Conservation (phyloP, 2,888 invertebrate genomes). For the Microplitis deprimator region DNA sequence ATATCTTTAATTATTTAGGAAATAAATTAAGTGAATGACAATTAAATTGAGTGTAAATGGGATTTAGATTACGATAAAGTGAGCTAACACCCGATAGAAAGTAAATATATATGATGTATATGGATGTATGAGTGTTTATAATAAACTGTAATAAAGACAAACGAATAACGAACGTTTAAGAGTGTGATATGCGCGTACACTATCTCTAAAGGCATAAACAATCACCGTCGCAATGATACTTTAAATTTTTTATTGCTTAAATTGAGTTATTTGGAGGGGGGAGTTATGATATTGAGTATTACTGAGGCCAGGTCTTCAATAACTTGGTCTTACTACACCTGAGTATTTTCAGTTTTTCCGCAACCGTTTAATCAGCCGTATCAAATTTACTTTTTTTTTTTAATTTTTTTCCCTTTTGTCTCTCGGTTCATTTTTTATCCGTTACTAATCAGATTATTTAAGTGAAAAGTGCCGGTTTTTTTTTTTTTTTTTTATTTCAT, state of each 20-base stretch:
- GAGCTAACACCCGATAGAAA: not conserved
- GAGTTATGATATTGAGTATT: slow-evolving; percentile 46
- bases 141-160: slow-evolving; percentile 4
- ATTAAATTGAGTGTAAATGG: not conserved
- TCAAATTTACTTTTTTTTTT: slow-evolving; percentile 28
- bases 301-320: slow-evolving; percentile 50
- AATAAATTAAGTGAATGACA: slow-evolving; percentile 3
- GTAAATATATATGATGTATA: not conserved
- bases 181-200: slow-evolving; percentile 16
- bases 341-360: slow-evolving; percentile 49
- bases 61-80: not conserved
- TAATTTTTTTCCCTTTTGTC: not conserved
- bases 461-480: not conserved
- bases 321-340: slow-evolving; percentile 41
- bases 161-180: slow-evolving; percentile 1
- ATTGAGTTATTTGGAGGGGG: slow-evolving; percentile 35
- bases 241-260: slow-evolving; percentile 3
- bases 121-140: not conserved
- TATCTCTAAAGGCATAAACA: slow-evolving; percentile 35
- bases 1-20: not conserved
- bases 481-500: not conserved
- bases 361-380: slow-evolving; percentile 34
- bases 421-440: slow-evolving; percentile 17
- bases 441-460: not conserved
- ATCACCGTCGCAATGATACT: slow-evolving; percentile 14